Evolutionary conservation across 1,140 invertebrate species (phyloP).

Genomic region (Orchestia grillus): DNA sequence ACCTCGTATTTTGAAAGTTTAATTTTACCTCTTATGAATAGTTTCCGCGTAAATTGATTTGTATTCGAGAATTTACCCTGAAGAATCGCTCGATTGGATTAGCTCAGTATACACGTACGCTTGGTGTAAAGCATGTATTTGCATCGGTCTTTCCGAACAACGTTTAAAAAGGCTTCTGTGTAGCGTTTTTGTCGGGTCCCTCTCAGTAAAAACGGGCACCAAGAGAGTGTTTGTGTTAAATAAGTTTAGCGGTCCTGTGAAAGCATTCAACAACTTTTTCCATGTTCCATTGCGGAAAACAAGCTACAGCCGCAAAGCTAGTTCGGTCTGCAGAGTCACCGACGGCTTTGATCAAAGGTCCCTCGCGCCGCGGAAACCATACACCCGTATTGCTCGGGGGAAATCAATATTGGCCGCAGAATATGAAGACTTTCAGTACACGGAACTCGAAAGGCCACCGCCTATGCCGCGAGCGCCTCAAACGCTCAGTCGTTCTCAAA

Average conservation of each 20-base stretch:
- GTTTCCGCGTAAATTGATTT: not conserved
- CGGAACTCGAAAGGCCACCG: constrained; percentile 9
- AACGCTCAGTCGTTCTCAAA: constrained; percentile 7
- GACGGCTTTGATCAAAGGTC: constrained; percentile 40
- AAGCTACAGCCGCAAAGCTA: constrained; percentile 5
- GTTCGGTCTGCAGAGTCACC: not conserved
- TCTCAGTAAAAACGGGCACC: not conserved
- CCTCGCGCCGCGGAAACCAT: constrained; percentile 37
- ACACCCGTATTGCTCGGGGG: constrained; percentile 49
- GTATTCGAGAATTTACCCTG: not conserved
- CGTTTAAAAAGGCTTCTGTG: not conserved
- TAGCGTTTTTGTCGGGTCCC: not conserved
- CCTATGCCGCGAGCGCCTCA: not conserved
- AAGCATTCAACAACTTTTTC: constrained; percentile 37
- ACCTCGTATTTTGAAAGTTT: not conserved
- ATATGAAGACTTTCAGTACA: constrained; percentile 47
- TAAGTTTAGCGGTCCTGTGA: not conserved
- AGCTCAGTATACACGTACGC: not conserved
- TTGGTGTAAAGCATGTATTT: not conserved
- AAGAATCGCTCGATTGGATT: not conserved
- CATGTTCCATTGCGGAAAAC: not conserved
- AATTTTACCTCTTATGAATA: not conserved
- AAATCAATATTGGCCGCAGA: constrained; percentile 51
- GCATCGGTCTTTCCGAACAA: not conserved
- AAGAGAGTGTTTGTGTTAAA: not conserved